Evolutionary conservation across 1,140 invertebrate genomes (phyloP).

Genomic region (Hestina assimilis): DNA sequence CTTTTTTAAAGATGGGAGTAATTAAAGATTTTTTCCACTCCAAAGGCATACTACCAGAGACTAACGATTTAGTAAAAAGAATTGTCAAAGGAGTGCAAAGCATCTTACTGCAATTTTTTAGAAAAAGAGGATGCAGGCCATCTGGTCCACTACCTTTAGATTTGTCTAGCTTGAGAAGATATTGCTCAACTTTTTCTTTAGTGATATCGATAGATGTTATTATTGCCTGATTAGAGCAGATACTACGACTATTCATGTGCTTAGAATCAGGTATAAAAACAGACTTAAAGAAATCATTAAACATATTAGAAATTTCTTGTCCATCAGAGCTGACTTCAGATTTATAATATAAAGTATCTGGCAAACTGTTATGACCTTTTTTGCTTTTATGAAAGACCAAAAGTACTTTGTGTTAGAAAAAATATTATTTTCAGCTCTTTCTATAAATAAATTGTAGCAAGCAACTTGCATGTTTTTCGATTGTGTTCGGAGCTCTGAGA

Average conservation of each 20-base stretch:
- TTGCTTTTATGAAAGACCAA: conserved; percentile 8
- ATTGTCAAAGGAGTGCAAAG: conserved; percentile 5
- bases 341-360: conserved; percentile 1
- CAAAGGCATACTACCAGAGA: too few species aligned
- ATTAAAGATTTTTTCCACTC: too few species aligned
- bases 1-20: too few species aligned
- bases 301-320: neutral
- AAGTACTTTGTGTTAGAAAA: conserved; percentile 3
- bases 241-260: neutral
- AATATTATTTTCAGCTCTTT: conserved; percentile 5
- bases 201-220: neutral
- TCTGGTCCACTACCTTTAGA: neutral
- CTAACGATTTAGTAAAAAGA: too few species aligned
- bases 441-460: conserved; percentile 4
- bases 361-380: conserved; percentile 2
- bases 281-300: neutral
- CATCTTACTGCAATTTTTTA: conserved; percentile 4
- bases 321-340: neutral
- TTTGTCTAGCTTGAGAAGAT: neutral
- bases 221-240: neutral
- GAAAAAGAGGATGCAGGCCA: neutral
- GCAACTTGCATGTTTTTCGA: neutral
- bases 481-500: conserved; percentile 4
- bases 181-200: neutral
- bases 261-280: neutral